Base-by-base conservation (phyloP, 23 tunicate species). In the Halocynthia roretzi region DNA sequence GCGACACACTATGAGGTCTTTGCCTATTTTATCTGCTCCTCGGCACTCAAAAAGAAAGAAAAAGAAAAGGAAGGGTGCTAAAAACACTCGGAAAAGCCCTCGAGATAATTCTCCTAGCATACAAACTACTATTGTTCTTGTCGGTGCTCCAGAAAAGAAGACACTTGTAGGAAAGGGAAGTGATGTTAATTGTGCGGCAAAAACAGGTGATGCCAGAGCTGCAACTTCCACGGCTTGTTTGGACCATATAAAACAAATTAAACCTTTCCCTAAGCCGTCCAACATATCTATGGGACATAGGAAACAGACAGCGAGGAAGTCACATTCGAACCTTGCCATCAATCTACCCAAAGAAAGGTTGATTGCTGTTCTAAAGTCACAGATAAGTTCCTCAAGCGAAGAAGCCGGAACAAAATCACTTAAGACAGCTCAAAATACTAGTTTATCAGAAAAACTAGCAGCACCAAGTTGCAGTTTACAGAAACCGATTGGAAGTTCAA, bases 231-330 rank as follows among this genome's bases (percentile, higher is more conserved):
- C 19, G 31, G 31, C 22, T n/a, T n/a, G 63, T 58, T n/a, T 58
- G 63, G n/a, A 15, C 63, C 63, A 58, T 0, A 58, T 14, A 15
- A 9, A 48, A 14, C 10, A 10, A 10, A 12, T 71, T 15, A 12
- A 50, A 11, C 78, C 64, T 54, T 14, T 74, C 21, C 22, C 78
- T 8, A 53, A 48, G n/a, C 78, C 78, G 21, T 74, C 78, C 10
- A 10, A 22, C 20, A 54, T 74, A 56, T 8, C 78, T 50, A 74
- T 74, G 78, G 78, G 78, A 4, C 78, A 74, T 54, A 53, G 78
- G 21, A 74, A 74, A 54, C 78, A 74, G 31, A 74, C 78, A 14
- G 78, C 78, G 0, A 74, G 78, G 56, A 74, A 74, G 63, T 74
- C 78, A 7, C 44, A 31, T 31, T 74, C 56, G 10, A 74, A 22